Evolutionary conservation across 2,113 vertebrate species (phyloP), one percentile per base, ranked within the genome.

Genomic region (Macrotus californicus): DNA sequence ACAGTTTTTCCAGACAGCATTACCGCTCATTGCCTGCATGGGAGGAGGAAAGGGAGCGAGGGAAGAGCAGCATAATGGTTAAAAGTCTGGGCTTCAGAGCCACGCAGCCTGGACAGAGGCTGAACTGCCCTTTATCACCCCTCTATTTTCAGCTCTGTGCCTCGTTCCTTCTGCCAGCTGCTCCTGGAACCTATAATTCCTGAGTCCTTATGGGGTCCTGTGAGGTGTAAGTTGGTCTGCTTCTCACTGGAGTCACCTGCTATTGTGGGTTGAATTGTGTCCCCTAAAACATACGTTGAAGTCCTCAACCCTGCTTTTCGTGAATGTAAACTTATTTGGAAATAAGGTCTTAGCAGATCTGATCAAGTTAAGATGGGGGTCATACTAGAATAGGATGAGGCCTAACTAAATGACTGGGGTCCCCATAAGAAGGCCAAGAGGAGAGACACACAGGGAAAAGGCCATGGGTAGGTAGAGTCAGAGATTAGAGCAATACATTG

Each of bases 401-500:
- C 52, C 72, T 52, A 39, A 61, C 29, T 21, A 56, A 94, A 46
- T 15, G 79, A 69, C 21, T 39, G 12, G 13, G 48, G 31, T 61
- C 24, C 16, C 22, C 7, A 16, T 46, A n/a, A 48, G 66, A 24
- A 34, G 41, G 41, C 0, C 4, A 66, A 1, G 18, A 43, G 59
- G 43, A 70, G 21, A 93, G 19, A 24, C 39, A 13, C 26, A 8
- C 0, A 0, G 41, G 2, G 4, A 56, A 29, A 67, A 59, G 0
- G 54, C 16, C 39, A 43, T 0, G 22, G 26, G n/a, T 67, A 29
- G 39, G n/a, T 0, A 18, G 31, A 83, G 21, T 18, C 54, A 59
- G 5, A 31, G 4, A 18, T 0, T 3, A 8, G 34, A 26, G 7
- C 46, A n/a, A 56, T 0, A 2, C 1, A 26, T 4, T 31, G 50